These are phyloP conservation scores for Saguinus oedipus DNA, from an alignment of 2,797 vertebrate species.

Conservation along the genomic window DNA sequence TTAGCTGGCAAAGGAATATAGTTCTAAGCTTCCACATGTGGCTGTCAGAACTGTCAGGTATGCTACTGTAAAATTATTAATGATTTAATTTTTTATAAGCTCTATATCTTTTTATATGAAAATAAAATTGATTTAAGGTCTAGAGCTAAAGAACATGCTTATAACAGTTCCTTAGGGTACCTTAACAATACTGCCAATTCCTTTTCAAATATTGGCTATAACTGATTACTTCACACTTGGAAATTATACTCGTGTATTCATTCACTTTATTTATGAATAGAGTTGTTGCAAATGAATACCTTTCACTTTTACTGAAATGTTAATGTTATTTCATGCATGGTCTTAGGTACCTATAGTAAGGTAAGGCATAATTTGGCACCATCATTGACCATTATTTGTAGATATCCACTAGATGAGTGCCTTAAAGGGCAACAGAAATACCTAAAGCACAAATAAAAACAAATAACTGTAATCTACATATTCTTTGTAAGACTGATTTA, in stretches of 20 bases:
- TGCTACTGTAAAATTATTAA: conserved; percentile 59
- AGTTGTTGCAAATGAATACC: not conserved
- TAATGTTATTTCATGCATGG: not conserved
- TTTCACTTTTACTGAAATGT: not conserved
- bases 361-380: not conserved
- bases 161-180: not conserved
- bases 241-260: not conserved
- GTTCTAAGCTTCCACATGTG: conserved; percentile 72
- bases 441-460: conserved; percentile 9
- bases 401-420: not conserved
- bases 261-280: not conserved
- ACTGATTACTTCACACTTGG: not conserved
- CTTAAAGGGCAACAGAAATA: conserved; percentile 35
- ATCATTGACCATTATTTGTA: conserved; percentile 39
- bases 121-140: conserved; percentile 55
- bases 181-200: not conserved
- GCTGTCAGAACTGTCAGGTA: conserved; percentile 67
- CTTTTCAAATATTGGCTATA: not conserved
- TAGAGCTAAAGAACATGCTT: conserved; percentile 50
- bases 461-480: not conserved
- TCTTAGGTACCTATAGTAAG: not conserved
- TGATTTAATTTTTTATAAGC: conserved; percentile 63
- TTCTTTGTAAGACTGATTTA: not conserved
- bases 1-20: conserved; percentile 76
- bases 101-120: conserved; percentile 70